Base-by-base conservation (phyloP, 2,888 invertebrate genomes). In the Torymus tubicola region DNA sequence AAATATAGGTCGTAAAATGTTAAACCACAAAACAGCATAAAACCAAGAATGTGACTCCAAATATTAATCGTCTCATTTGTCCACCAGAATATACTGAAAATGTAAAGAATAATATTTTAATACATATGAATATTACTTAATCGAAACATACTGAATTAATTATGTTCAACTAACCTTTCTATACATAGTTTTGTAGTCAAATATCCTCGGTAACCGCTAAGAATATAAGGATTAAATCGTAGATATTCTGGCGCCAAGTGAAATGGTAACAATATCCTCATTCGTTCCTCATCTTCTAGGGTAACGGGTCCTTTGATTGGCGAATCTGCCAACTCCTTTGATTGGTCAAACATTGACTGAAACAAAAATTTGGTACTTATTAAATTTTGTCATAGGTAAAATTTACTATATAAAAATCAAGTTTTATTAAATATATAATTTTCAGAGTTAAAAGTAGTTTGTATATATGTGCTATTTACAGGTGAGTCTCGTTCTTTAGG, bases 51-150 rank as follows among this genome's bases (percentile, higher is more conserved):
- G 90, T 99, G 99, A 65, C 97, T 97, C 99, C 99, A 99, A 89
- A 99, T 98, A 89, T 99, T 99, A 89, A 99, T 94, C 0, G 98
- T 98, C 91, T 99, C 99, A 90, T 99, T 99, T 78, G 97, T 98
- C 97, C 98, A 97, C 95, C 97, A 96, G 92, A 98, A 97, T 89
- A 97, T 93, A 90, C 98, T 97, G 92, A 83, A 94, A 92, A 81
- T 80, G 71, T 74, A 84, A 73, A 76, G 58, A 57, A 65, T 8
- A 53, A 53, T 13, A 53, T 21, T 63, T 31, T 18, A 3, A 61
- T 50, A 58, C 16, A 11, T 70, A 50, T 64, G 1, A 18, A 1
- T 8, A 61, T 61, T 61, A 11, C 24, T 63, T 0, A 42, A 67
- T 55, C 5, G 0, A 58, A 16, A 42, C 24, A 57, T 69, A 31